A percentile compares a stretch with the other conserved stretches of the same genome.
These are phyloP conservation scores for Acrossocheilus fasciatus DNA, from an alignment of 2,797 vertebrate species.

Conservation along the genomic window DNA sequence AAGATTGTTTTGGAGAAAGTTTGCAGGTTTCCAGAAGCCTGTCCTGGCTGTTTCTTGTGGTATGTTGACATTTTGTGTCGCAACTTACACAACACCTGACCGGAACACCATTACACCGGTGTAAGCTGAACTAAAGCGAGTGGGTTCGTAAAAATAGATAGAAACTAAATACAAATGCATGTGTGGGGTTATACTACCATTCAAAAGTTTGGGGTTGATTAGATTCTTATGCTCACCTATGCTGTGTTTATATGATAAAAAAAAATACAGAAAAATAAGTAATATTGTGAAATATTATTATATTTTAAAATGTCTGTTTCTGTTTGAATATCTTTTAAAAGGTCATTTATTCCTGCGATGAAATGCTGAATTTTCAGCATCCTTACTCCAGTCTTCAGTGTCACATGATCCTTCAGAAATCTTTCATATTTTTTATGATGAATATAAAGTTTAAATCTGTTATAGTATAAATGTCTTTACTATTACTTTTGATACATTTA, in stretches of 20 bases:
- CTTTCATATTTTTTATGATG: background rate
- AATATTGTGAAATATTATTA: too few relatives aligned
- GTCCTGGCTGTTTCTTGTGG: conserved; percentile 35
- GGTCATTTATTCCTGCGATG: background rate
- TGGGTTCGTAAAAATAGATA: background rate
- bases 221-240: too few relatives aligned
- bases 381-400: background rate
- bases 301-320: background rate
- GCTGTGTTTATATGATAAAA: background rate
- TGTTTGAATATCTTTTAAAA: background rate
- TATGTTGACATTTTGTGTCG: conserved; percentile 28
- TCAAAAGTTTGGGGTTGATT: background rate
- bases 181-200: background rate
- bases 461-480: too few relatives aligned
- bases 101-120: background rate
- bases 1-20: background rate
- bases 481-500: too few relatives aligned
- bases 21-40: background rate
- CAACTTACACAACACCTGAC: background rate
- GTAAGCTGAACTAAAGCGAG: background rate
- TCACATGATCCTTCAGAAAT: background rate
- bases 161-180: background rate
- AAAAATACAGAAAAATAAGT: background rate
- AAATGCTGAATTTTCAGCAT: background rate
- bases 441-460: background rate